Percentiles rank a stretch among this genome's conserved stretches.
Evolutionary conservation across 2,113 vertebrate species (phyloP).

Genomic region (Mandrillus leucophaeus): DNA sequence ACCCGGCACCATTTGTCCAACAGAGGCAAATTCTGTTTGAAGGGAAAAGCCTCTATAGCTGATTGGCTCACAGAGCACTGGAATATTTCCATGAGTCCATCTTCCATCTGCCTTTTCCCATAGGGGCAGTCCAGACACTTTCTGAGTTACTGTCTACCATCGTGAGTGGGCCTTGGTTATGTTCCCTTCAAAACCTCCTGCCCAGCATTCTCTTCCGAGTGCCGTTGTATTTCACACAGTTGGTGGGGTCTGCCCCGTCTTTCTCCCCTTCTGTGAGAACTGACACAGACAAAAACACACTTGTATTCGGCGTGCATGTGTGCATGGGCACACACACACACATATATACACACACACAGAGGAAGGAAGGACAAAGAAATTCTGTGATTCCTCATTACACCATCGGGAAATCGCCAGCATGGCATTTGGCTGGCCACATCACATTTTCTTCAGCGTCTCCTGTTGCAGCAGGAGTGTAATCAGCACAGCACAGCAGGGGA

Average conservation of each 20-base stretch:
- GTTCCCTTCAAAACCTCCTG: neutral
- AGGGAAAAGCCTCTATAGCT: neutral
- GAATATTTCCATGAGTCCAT: neutral
- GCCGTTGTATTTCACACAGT: neutral
- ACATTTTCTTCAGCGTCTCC: neutral
- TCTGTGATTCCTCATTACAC: neutral
- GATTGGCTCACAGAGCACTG: neutral
- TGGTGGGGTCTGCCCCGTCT: neutral
- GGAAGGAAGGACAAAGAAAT: neutral
- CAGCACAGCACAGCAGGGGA: neutral
- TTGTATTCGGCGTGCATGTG: fast-evolving
- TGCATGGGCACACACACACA: neutral
- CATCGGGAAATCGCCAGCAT: neutral
- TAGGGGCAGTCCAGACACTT: fast-evolving
- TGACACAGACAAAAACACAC: neutral
- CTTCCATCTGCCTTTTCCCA: neutral
- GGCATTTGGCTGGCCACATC: fast-evolving
- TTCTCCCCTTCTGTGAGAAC: neutral
- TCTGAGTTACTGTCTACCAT: neutral
- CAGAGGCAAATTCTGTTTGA: conserved; percentile 8
- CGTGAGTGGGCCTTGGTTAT: neutral
- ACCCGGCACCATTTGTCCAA: neutral
- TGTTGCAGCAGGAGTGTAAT: neutral
- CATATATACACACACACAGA: neutral
- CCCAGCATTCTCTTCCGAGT: neutral